These are phyloP conservation scores for Heterodera carotae DNA, from an alignment of 1,140 invertebrate species.

Conservation along the genomic window DNA sequence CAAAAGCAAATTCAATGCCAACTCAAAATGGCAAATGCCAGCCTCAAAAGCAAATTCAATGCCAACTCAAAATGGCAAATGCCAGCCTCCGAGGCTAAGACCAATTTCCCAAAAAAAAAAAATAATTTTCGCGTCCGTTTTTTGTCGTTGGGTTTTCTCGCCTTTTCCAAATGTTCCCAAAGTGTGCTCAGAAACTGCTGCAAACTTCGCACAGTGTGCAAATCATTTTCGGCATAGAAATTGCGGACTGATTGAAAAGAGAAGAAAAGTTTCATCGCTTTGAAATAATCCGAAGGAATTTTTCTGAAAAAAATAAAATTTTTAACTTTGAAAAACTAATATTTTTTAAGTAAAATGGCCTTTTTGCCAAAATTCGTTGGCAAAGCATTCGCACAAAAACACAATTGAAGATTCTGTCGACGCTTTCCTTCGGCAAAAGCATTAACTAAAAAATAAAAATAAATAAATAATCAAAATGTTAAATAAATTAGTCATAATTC, in stretches of 20 bases:
- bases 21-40: too few relatives aligned
- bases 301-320: conserved; percentile 22
- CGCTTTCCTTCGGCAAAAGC: conserved; percentile 1
- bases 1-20: too few relatives aligned
- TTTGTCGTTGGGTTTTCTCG: conserved; percentile 19
- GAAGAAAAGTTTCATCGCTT: conserved; percentile 36
- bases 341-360: neutral
- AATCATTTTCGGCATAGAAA: conserved; percentile 43
- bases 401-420: neutral
- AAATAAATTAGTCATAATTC: neutral
- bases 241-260: conserved; percentile 16
- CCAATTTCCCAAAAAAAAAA: conserved; percentile 11
- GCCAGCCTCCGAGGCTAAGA: too few relatives aligned
- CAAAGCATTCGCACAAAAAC: neutral
- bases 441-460: neutral
- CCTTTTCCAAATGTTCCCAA: conserved; percentile 41
- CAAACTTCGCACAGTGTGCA: conserved; percentile 41
- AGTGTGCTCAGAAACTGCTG: conserved; percentile 37
- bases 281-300: conserved; percentile 37
- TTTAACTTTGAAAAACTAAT: neutral
- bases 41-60: too few relatives aligned
- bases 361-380: neutral
- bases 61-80: too few relatives aligned
- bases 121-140: too few relatives aligned
- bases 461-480: conserved; percentile 13